These are phyloP conservation scores for Burhinus oedicnemus DNA, from an alignment of 2,113 vertebrate genomes.

Conservation along the genomic window DNA sequence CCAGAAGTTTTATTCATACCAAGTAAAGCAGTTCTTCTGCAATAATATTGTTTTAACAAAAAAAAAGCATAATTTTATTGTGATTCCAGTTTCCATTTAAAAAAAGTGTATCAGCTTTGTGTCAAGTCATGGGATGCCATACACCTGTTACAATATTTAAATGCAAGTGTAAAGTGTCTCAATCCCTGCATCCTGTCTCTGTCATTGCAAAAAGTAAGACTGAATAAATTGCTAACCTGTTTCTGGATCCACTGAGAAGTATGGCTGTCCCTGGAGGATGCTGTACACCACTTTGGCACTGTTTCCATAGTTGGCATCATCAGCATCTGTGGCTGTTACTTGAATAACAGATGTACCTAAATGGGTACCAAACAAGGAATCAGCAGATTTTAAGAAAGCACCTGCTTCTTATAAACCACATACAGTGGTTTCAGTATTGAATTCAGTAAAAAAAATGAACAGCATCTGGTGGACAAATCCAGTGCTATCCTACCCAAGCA, in stretches of 20 bases:
- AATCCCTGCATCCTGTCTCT: not conserved
- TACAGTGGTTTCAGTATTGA: not conserved
- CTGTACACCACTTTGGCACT: slow-evolving; percentile 97
- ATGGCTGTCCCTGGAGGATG: slow-evolving; percentile 95
- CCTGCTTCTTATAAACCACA: not conserved
- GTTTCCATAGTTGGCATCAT: slow-evolving; percentile 95
- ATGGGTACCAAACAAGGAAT: slow-evolving; percentile 5
- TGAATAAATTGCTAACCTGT: slow-evolving; percentile 82
- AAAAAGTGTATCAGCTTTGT: fast-evolving
- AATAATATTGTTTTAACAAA: not conserved
- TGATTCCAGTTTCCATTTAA: not conserved
- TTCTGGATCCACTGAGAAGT: slow-evolving; percentile 96
- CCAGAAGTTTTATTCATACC: not conserved
- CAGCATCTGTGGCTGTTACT: slow-evolving; percentile 92
- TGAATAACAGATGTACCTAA: slow-evolving; percentile 92
- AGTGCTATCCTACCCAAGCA: not conserved
- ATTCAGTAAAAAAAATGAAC: not conserved
- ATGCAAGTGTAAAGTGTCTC: not conserved
- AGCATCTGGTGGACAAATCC: not conserved
- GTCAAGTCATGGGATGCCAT: not conserved
- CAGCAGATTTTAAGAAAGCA: not conserved
- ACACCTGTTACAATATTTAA: not conserved
- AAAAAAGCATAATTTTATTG: not conserved
- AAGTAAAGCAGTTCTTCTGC: not conserved
- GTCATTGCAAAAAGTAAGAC: not conserved